Evolutionary conservation across 2,888 invertebrate species (phyloP), one percentile per base, ranked within the genome.

Genomic region (Morinoia aosen): DNA sequence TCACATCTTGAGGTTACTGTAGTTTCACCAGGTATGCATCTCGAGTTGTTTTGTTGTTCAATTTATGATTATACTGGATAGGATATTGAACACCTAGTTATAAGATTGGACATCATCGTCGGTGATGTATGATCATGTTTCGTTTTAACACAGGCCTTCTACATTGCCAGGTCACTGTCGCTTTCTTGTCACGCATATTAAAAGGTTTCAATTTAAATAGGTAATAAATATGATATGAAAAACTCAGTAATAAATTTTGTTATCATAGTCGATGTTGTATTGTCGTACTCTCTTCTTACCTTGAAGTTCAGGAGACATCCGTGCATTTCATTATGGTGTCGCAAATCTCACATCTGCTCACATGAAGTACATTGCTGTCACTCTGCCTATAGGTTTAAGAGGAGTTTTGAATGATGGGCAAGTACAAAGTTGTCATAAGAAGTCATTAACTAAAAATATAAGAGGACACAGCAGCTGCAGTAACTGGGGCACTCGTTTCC

Each of bases 1-100:
- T 98, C 99, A 99, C 98, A 99, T 99, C 97, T 96, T 96, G 14
- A 95, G 95, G 61, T 93, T 3, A 76, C 76, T 33, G 33, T 33
- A 76, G 76, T 33, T 33, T 76, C 33, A 19, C 33, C 25, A 33
- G 76, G 2, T 33, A 33, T 76, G 33, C 76, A 76, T 33, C 8
- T 33, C 16, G 76, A 14, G 33, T 61, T 12, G 3, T 12, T 61
- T 64, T n/a, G n/a, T n/a, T n/a, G n/a, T n/a, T 48, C 48, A 48
- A 48, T 48, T 48, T 48, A 48, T 48, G 48, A 4, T 4, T 2
- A 5, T 5, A 48, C 2, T 48, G 48, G 5, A 48, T 48, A 48
- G 48, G 48, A 48, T 48, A 48, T 48, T 48, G 5, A 48, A 48
- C 3, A 48, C 48, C 48, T 48, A 48, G 48, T 48, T 48, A 48